phyloP scores from a whole-genome alignment of 2,888 invertebrate species.

The Psococerastis gibbosa region DNA sequence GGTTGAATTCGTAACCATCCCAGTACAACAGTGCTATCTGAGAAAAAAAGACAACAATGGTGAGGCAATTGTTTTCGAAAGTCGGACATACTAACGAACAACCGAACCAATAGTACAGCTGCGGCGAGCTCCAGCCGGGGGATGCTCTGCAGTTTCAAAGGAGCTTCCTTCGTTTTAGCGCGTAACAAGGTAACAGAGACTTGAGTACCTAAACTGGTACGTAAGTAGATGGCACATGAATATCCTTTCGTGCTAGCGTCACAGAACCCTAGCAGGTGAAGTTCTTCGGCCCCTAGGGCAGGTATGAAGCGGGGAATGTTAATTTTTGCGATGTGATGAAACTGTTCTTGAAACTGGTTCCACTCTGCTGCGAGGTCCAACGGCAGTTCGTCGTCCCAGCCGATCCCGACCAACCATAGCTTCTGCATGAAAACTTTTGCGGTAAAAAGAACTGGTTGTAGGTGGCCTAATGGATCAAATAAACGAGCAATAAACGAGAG shows the following conservation, averaged over 20 bases:
- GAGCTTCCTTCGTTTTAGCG: constrained; percentile 20
- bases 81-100: constrained; percentile 11
- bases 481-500: too few relatives aligned
- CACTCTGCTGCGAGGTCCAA: too few relatives aligned
- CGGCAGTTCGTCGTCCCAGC: too few relatives aligned
- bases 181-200: constrained; percentile 15
- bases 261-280: constrained; percentile 6
- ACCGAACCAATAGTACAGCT: constrained; percentile 16
- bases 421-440: too few relatives aligned
- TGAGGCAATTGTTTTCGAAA: constrained; percentile 12
- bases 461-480: too few relatives aligned
- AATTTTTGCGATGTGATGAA: too few relatives aligned
- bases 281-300: neutral
- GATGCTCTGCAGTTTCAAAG: constrained; percentile 17
- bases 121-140: constrained; percentile 19
- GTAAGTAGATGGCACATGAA: constrained; percentile 5
- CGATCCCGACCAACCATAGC: neutral
- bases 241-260: constrained; percentile 9
- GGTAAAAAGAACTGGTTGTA: too few relatives aligned
- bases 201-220: constrained; percentile 12
- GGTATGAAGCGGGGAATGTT: neutral
- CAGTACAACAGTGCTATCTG: constrained; percentile 19
- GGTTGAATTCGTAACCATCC: constrained; percentile 17
- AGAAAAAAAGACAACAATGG: constrained; percentile 15
- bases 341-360: too few relatives aligned